Evolutionary conservation across 23 tunicate genomes (phyloP).

Genomic region (Trididemnum nubilum): DNA sequence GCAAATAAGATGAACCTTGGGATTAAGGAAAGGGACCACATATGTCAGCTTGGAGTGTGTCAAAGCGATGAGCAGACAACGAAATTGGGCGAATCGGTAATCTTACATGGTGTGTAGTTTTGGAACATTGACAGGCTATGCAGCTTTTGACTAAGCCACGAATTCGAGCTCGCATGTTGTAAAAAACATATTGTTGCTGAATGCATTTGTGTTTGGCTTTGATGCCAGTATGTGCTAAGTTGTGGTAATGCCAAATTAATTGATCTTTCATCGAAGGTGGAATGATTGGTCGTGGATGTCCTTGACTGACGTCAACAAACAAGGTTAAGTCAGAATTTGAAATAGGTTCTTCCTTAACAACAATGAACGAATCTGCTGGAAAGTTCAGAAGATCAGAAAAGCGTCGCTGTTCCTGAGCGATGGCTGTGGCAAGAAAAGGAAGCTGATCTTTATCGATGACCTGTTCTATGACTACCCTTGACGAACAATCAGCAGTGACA

Average conservation of each 20-base stretch:
- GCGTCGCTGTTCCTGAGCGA: background rate
- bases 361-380: background rate
- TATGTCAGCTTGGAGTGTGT: background rate
- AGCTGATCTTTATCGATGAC: background rate
- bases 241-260: background rate
- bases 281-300: background rate
- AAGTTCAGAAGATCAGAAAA: background rate
- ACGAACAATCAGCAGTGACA: background rate
- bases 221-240: background rate
- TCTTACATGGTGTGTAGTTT: background rate
- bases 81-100: background rate
- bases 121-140: background rate
- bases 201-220: background rate
- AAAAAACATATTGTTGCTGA: background rate
- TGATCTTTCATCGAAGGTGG: background rate
- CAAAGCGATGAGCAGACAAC: background rate
- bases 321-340: background rate
- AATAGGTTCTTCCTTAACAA: background rate
- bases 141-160: slow-evolving; percentile 4
- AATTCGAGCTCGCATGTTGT: background rate
- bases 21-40: slow-evolving; percentile 6
- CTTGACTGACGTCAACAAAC: background rate
- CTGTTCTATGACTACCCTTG: background rate
- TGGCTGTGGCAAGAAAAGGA: background rate
- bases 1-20: background rate